Evolutionary conservation across 2,113 vertebrate species (phyloP), one percentile per base, ranked within the genome.

Genomic region (Argyrosomus japonicus): DNA sequence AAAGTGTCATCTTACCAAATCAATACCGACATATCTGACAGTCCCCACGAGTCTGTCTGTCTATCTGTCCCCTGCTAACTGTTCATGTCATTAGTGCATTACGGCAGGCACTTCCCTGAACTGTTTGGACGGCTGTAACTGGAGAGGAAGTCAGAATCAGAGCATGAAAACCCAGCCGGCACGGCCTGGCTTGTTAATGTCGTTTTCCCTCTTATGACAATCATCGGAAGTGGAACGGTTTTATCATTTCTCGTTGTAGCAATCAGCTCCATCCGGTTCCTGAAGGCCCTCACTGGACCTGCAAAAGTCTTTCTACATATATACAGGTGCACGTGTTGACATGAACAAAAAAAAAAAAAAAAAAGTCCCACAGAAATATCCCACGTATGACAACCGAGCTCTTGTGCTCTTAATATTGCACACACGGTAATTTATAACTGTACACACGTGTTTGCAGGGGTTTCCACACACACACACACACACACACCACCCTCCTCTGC

Each of bases 1-100:
- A 84, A 74, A 67, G 92, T 88, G 77, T 93, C 90, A 80, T 90
- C 57, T 94, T 93, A 91, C 93, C 64, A 75, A 88, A 94, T 94
- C 93, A 88, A 94, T 94, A 89, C 64, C 2, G 69, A 90, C 88
- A 84, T 88, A 80, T 92, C 89, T 89, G 91, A 91, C 92, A 77
- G 88, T 91, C 88, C 87, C 84, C 87, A 75, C 32, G 48, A 90
- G 89, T 89, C 87, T 82, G 77, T 88, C 84, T 65, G 80, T 87
- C 86, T 85, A 45, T 91, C 70, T 88, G 84, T 90, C 87, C 90
- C 84, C 78, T 79, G 83, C 62, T 91, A 83, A 85, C 86, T 87
- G 86, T 56, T 86, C 82, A 77, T 87, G 88, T 91, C 87, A 91
- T 93, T 92, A 91, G 76, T 89, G 75, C 56, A 88, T 91, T 87